Evolutionary conservation across 2,113 vertebrate genomes (phyloP).

Genomic region (Siphamia tubifer): DNA sequence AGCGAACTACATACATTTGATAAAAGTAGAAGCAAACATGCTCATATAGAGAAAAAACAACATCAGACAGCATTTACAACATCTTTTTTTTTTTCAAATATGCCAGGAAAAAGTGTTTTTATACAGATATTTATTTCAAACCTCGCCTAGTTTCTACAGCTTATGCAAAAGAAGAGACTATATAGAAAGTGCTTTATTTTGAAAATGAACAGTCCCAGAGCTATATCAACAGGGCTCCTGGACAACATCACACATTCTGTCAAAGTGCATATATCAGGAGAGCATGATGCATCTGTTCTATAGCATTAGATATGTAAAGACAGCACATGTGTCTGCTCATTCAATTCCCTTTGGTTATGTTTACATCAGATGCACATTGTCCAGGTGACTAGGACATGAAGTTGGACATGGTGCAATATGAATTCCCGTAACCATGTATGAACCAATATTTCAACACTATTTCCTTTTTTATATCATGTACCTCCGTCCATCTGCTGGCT

Average conservation of each 20-base stretch:
- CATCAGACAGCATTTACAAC: background rate
- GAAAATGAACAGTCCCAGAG: background rate
- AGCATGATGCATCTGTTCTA: conserved; percentile 1
- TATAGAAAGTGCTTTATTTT: background rate
- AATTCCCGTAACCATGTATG: background rate
- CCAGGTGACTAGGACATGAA: conserved; percentile 21
- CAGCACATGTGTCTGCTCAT: background rate
- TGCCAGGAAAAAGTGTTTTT: background rate
- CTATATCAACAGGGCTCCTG: conserved; percentile 7
- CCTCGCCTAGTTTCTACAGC: conserved; percentile 8
- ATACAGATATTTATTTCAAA: conserved; percentile 43
- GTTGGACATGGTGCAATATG: background rate
- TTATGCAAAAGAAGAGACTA: conserved; percentile 9
- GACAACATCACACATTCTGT: conserved; percentile 15
- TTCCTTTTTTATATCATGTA: background rate
- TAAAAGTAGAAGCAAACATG: conserved; percentile 7
- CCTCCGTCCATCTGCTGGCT: background rate
- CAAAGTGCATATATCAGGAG: conserved; percentile 46
- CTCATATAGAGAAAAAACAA: background rate
- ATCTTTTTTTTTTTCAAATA: background rate
- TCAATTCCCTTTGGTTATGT: background rate
- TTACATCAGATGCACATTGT: background rate
- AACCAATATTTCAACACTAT: background rate
- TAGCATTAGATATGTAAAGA: background rate
- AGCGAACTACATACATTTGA: conserved; percentile 19